Evolutionary conservation across 2,113 vertebrate species (phyloP).

Genomic region (Halcyon malimbica): DNA sequence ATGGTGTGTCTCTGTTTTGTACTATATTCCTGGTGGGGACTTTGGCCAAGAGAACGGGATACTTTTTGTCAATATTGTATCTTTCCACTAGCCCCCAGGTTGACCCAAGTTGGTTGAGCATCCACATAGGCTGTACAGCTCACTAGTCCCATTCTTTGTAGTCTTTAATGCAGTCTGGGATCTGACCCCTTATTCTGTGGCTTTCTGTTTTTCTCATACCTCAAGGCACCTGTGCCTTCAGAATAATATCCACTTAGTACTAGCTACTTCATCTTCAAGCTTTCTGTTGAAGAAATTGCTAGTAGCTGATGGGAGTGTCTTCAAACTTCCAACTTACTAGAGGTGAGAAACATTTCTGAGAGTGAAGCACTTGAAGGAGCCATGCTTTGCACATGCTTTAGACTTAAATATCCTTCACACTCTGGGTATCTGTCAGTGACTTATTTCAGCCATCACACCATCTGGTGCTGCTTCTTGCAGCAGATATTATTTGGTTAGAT

Average conservation of each 20-base stretch:
- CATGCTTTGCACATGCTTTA: not conserved
- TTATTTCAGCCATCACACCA: not conserved
- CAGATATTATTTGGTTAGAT: not conserved
- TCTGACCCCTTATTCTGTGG: not conserved
- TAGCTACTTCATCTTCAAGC: not conserved
- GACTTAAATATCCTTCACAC: not conserved
- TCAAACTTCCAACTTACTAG: not conserved
- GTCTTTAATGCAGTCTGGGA: not conserved
- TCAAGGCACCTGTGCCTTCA: not conserved
- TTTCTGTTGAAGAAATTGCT: not conserved
- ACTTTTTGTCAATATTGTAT: not conserved
- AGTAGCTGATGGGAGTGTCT: not conserved
- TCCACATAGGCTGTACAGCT: not conserved
- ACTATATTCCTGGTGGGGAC: not conserved
- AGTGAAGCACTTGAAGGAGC: not conserved
- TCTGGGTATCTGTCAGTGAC: not conserved
- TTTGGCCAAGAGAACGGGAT: not conserved
- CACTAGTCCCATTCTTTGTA: not conserved
- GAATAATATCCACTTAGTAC: not conserved
- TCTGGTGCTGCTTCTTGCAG: not conserved
- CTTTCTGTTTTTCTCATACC: not conserved
- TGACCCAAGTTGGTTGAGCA: accelerated
- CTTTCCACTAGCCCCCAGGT: not conserved
- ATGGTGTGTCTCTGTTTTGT: not conserved
- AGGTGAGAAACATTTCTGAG: not conserved